Conservation (phyloP, 1,140 invertebrate species). For the Glossosoma conforme region DNA sequence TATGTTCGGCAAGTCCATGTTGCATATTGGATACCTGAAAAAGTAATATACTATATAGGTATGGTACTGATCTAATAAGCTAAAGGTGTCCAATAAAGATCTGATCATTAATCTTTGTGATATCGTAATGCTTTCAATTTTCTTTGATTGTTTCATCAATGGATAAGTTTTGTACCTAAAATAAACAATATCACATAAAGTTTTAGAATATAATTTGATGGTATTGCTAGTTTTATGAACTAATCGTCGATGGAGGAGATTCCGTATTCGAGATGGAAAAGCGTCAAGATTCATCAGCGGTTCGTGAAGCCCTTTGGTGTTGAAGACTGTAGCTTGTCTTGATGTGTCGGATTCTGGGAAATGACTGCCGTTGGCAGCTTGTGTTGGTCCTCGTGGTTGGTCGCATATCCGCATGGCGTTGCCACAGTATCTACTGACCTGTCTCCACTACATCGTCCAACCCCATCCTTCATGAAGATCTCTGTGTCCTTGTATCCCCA, state of each 20-base stretch:
- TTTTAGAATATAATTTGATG: neutral
- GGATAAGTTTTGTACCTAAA: neutral
- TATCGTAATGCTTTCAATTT: neutral
- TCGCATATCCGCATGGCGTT: neutral
- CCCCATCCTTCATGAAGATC: constrained; percentile 34
- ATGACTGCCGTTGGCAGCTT: neutral
- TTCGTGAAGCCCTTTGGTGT: neutral
- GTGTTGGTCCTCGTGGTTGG: neutral
- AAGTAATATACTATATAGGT: neutral
- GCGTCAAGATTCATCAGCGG: neutral
- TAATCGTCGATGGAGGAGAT: too few species aligned
- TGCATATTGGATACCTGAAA: constrained; percentile 12
- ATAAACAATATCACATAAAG: neutral
- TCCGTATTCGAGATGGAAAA: too few species aligned
- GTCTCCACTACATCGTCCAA: constrained; percentile 38
- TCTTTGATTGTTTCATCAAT: neutral
- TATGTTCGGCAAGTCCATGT: constrained; percentile 5
- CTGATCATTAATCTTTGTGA: neutral
- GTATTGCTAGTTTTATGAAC: neutral
- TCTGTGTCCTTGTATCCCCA: constrained; percentile 92
- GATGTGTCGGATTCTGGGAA: neutral
- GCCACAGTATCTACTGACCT: constrained; percentile 33
- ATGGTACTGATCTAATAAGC: neutral
- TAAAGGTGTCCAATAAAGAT: neutral
- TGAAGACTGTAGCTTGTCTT: neutral